A percentile compares a stretch with the other conserved stretches of the same genome.
Evolutionary conservation across 92 coral and sea anemone species (phyloP).

Genomic region (Virgularia gustaviana): DNA sequence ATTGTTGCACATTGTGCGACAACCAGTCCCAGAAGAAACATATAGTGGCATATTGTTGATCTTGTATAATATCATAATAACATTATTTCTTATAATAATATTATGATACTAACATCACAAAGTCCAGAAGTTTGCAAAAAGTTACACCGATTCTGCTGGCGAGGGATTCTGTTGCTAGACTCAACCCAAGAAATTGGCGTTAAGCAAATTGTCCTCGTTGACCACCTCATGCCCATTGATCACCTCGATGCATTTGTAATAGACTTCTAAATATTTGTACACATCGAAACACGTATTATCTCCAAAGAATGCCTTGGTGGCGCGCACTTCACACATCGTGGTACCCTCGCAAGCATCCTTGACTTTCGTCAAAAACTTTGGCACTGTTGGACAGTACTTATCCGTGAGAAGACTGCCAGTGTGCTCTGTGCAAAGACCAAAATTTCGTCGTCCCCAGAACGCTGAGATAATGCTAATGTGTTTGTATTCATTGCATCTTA

Average conservation of each 20-base stretch:
- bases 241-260: constrained; percentile 99
- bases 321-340: constrained; percentile 96
- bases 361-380: constrained; percentile 93
- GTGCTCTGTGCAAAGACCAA: constrained; percentile 98
- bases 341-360: constrained; percentile 99
- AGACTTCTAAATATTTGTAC: constrained; percentile 98
- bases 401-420: constrained; percentile 69
- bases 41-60: too few species aligned
- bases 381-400: constrained; percentile 94
- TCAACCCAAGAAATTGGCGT: constrained; percentile 95
- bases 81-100: too few species aligned
- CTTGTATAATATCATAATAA: too few species aligned
- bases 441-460: constrained; percentile 99
- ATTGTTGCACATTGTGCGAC: too few species aligned
- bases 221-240: constrained; percentile 99
- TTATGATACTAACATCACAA: too few species aligned
- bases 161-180: constrained; percentile 26
- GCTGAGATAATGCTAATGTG: constrained; percentile 99
- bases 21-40: too few species aligned
- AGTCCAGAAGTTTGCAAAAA: too few species aligned
- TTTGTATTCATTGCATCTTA: constrained; percentile 99
- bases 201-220: constrained; percentile 96
- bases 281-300: constrained; percentile 73
- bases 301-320: constrained; percentile 97
- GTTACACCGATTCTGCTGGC: too few species aligned